Evolutionary conservation across 1,140 invertebrate species (phyloP), one percentile per base, ranked within the genome.

Genomic region (Chironomus striatipennis): DNA sequence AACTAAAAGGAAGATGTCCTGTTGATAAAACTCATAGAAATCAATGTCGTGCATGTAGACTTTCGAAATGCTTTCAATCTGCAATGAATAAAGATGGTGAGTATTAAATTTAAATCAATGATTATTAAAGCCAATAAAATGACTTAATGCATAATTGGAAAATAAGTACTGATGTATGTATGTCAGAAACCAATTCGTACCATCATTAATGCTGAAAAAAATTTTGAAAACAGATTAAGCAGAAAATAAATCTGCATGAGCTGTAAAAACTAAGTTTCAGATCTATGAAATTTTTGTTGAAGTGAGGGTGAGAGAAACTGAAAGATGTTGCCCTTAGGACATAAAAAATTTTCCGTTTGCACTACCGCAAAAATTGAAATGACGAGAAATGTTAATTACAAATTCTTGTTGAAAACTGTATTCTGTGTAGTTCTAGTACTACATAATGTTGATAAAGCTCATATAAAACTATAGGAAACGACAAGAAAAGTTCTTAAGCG

Each of bases 71-170:
- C 83, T 95, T 98, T 81, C 93, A 96, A 83, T 95, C 95, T 64
- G 93, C 94, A 77, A 99, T 99, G 97, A 98, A 98, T 83, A 98
- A 97, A 88, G 96, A 98, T 86, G 96, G 97, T 98, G 86, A 93
- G 93, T 88, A 75, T 15, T 67, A n/a, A 10, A 67, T 67, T 18
- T 17, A 67, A 67, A 67, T 65, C 7, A 7, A 65, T 7, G 15
- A n/a, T 65, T 7, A 65, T n/a, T n/a, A 67, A 67, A 67, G 10
- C 8, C 7, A 12, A 18, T n/a, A 67, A 67, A 17, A 65, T n/a
- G 15, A 65, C 6, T 65, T 8, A 8, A 65, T 65, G 5, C 2
- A 18, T 17, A 67, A 20, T 67, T 67, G 64, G 10, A 18, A 67
- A 67, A 67, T 18, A 67, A n/a, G n/a, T n/a, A n/a, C n/a, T n/a